A percentile compares a stretch with the other conserved stretches of the same genome.
These are phyloP conservation scores for Sceliomorpha sp. DNA, from an alignment of 2,888 invertebrate species.

Conservation along the genomic window DNA sequence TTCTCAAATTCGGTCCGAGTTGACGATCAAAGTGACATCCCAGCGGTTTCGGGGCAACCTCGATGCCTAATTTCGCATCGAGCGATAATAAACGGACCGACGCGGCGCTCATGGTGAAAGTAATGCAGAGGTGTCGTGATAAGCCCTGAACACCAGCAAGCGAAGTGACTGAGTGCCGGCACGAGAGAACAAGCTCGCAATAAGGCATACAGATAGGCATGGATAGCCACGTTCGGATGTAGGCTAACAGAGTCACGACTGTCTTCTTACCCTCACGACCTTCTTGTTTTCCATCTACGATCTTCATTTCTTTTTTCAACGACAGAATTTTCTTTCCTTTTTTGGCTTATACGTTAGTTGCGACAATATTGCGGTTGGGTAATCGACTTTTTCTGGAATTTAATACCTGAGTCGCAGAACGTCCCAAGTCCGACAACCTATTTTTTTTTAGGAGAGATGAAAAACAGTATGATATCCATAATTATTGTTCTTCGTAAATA, in stretches of 20 bases:
- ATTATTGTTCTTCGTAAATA: too few species aligned
- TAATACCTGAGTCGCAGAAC: too few species aligned
- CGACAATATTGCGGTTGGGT: too few species aligned
- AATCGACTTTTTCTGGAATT: too few species aligned
- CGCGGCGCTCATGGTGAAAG: slow-evolving; percentile 34
- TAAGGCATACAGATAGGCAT: slow-evolving; percentile 59
- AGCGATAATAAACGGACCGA: slow-evolving; percentile 7
- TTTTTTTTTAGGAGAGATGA: too few species aligned
- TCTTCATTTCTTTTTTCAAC: too few species aligned
- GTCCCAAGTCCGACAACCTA: too few species aligned
- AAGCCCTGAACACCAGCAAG: slow-evolving; percentile 65
- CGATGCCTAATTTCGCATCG: slow-evolving; percentile 5
- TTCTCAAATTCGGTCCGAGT: slow-evolving; percentile 14
- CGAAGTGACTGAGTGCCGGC: slow-evolving; percentile 63
- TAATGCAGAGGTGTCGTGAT: slow-evolving; percentile 49
- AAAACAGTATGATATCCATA: too few species aligned
- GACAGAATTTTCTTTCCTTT: too few species aligned
- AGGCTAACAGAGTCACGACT: slow-evolving; percentile 79
- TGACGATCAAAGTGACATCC: slow-evolving; percentile 18
- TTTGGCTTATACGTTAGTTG: too few species aligned
- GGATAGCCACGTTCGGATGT: slow-evolving; percentile 68
- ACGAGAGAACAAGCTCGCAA: slow-evolving; percentile 60
- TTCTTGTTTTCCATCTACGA: neutral
- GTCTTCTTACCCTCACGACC: slow-evolving; percentile 61
- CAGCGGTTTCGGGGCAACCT: slow-evolving; percentile 8